Evolutionary conservation across 2,888 invertebrate genomes (phyloP), one percentile per base, ranked within the genome.

Genomic region (Uropetala carovei): DNA sequence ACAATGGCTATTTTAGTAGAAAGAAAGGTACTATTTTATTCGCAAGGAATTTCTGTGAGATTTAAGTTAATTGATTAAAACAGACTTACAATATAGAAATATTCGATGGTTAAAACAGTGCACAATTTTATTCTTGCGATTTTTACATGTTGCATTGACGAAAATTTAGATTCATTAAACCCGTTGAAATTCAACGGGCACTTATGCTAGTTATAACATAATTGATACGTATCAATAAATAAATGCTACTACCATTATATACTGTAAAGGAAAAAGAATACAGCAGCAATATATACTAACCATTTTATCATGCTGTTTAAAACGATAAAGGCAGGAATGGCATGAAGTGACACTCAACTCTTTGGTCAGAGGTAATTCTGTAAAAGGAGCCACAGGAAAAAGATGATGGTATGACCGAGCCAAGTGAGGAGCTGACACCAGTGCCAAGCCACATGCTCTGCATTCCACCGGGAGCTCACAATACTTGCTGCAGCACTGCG

Each of bases 401-500:
- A 99, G 96, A 95, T 99, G 99, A 95, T 99, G 99, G 95, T 99
- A 99, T 0, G 99, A 99, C 93, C 99, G 96, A 5, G 99, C 99
- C 92, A 99, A 96, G 96, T 99, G 99, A 43, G 99, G 99, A 0
- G 99, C 99, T 0, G 99, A 99, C 18, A 99, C 99, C 89, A 99
- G 96, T 9, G 99, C 99, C 93, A 99, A 96, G 0, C 98, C 98
- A 95, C 99, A 99, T 14, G 98, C 97, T 94, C 98, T 97, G 95
- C 99, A 99, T 95, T 99, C 99, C 5, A 99, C 98, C 0, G 99
- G 99, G 94, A 99, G 96, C 95, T 99, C 99, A 95, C 99, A 99
- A 95, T 99, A 99, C 96, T 99, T 99, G 95, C 98, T 98, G 94
- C 98, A 97, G 95, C 99, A 99, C 95, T 99, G 99, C n/a, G 98